These are phyloP conservation scores for Ferrisia virgata DNA, from an alignment of 2,888 invertebrate species.

Conservation along the genomic window DNA sequence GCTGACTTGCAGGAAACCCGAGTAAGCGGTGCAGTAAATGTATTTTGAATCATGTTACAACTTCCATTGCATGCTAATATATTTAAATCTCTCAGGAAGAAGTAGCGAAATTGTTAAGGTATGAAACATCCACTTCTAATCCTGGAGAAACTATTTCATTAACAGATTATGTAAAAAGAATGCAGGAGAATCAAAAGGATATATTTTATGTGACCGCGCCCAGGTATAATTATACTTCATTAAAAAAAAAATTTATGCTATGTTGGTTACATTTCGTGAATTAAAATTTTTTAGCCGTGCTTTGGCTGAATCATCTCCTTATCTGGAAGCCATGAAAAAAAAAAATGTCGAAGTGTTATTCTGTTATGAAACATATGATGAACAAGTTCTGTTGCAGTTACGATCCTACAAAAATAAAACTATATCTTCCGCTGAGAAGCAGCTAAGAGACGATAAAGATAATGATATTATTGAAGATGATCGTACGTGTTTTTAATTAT, in stretches of 20 bases:
- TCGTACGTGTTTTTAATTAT: neutral
- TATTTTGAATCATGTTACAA: conserved; percentile 22
- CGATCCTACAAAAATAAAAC: conserved; percentile 72
- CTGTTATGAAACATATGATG: conserved; percentile 96
- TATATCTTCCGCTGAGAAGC: conserved; percentile 88
- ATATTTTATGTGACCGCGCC: conserved; percentile 94
- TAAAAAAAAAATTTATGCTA: too few relatives aligned
- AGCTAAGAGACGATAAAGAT: conserved; percentile 53
- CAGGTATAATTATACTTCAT: too few relatives aligned
- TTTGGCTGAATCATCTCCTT: conserved; percentile 90
- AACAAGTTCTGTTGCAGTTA: conserved; percentile 86
- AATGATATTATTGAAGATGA: neutral
- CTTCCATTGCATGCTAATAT: conserved; percentile 46
- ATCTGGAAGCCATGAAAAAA: conserved; percentile 86
- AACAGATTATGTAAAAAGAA: conserved; percentile 73
- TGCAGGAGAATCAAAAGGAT: conserved; percentile 75
- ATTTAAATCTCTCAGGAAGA: conserved; percentile 65
- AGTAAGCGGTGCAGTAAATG: conserved; percentile 62
- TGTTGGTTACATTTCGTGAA: conserved; percentile 39
- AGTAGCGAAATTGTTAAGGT: conserved; percentile 82
- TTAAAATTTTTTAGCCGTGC: conserved; percentile 65
- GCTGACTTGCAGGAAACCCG: conserved; percentile 76
- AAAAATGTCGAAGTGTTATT: conserved; percentile 87
- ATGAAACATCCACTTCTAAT: conserved; percentile 81
- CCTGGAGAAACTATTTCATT: conserved; percentile 69